Evolutionary conservation across 2,113 vertebrate species (phyloP).

Genomic region (Syngnathus scovelli): DNA sequence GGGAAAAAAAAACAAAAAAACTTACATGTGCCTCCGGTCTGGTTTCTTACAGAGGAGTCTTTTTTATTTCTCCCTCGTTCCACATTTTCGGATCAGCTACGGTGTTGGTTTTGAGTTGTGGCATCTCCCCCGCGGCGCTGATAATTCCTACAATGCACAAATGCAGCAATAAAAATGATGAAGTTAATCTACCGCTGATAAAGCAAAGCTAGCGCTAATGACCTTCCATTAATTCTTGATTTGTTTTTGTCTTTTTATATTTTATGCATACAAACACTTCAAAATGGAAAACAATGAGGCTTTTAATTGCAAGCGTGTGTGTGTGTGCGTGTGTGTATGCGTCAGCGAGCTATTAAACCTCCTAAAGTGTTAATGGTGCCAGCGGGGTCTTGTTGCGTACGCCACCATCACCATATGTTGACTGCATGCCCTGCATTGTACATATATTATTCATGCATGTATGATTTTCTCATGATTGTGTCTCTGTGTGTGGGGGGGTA

Average conservation of each 20-base stretch:
- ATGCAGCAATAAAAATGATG: slow-evolving; percentile 2
- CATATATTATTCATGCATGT: slow-evolving; percentile 2
- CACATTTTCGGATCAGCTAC: neutral
- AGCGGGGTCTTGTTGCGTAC: slow-evolving; percentile 5
- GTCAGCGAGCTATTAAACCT: slow-evolving; percentile 10
- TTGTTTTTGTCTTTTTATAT: neutral
- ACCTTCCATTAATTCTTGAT: neutral
- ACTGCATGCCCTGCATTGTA: neutral
- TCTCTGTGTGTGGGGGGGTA: neutral
- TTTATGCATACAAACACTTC: neutral
- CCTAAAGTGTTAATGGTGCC: slow-evolving; percentile 29
- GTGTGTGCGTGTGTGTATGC: neutral
- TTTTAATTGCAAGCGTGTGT: neutral
- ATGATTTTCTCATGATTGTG: slow-evolving; percentile 5
- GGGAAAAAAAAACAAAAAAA: neutral
- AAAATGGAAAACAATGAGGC: neutral
- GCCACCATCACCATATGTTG: slow-evolving; percentile 6
- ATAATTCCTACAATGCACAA: slow-evolving; percentile 1
- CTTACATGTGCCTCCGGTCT: neutral
- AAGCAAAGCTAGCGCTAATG: neutral
- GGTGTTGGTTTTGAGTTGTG: neutral
- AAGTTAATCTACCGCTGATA: slow-evolving; percentile 2
- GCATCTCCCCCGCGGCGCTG: neutral
- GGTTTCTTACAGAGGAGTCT: neutral
- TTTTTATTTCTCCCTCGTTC: neutral